Percentiles rank a stretch among this genome's conserved stretches.
phyloP scores from a whole-genome alignment of 2,113 vertebrate species.

The Rhizomys pruinosus region DNA sequence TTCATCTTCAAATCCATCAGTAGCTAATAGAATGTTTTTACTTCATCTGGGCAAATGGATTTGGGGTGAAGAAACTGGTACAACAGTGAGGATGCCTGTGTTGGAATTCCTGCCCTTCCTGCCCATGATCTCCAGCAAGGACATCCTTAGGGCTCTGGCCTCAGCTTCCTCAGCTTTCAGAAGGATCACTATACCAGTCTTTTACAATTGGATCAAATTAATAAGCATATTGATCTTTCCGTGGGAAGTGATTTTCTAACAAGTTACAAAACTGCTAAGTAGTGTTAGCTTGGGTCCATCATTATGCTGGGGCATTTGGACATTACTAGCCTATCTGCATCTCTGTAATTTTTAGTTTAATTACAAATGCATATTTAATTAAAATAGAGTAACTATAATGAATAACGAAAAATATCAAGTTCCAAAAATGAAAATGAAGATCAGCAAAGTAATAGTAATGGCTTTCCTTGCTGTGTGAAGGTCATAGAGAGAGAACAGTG shows the following conservation, averaged over 20 bases:
- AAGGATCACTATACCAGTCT: not conserved
- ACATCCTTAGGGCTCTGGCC: not conserved
- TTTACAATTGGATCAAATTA: not conserved
- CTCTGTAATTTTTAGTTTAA: not conserved
- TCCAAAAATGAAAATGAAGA: not conserved
- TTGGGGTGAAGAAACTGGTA: not conserved
- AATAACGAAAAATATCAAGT: not conserved
- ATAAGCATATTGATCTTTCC: not conserved
- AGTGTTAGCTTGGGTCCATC: not conserved
- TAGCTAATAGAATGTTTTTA: not conserved
- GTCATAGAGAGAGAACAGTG: no score
- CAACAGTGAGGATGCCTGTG: no score
- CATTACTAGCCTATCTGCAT: no score
- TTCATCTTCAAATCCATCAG: not conserved
- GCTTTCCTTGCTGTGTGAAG: no score
- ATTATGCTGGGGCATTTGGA: not conserved
- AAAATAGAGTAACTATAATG: not conserved
- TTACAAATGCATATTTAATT: not conserved
- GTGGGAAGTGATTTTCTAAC: not conserved
- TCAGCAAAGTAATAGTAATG: not conserved
- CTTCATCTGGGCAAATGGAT: accelerated
- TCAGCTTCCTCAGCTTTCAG: not conserved
- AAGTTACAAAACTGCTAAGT: not conserved
- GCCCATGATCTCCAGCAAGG: not conserved
- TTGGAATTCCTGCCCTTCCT: not conserved